Conservation (phyloP, 1,140 invertebrate genomes). For the Aphelinus certus region DNA sequence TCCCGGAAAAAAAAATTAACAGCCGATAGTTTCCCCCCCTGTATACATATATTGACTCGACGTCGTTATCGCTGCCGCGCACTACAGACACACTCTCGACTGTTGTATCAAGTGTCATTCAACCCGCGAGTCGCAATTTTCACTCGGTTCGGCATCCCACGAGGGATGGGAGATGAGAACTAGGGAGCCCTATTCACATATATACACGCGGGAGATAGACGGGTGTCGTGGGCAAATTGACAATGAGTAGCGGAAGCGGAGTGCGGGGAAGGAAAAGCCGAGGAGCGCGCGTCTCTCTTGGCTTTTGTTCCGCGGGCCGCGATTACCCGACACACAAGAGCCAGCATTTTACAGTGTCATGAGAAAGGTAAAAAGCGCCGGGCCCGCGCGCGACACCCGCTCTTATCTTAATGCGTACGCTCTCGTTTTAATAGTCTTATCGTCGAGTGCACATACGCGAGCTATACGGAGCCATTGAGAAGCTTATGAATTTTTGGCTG, state of each 20-base stretch:
- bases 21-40: background rate
- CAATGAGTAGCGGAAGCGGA: slow-evolving; percentile 27
- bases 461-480: no score
- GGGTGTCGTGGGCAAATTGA: slow-evolving; percentile 20
- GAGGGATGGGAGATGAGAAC: background rate
- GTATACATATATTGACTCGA: slow-evolving; percentile 10
- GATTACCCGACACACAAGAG: background rate
- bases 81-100: background rate
- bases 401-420: slow-evolving; percentile 9
- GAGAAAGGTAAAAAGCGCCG: slow-evolving; percentile 10
- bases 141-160: background rate
- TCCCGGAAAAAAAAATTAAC: background rate
- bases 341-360: background rate
- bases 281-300: background rate
- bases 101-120: slow-evolving; percentile 16
- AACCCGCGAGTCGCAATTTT: slow-evolving; percentile 27
- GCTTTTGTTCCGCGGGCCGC: slow-evolving; percentile 3
- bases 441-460: no score
- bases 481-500: no score
- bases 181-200: no score
- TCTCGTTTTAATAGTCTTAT: no score
- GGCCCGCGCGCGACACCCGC: background rate
- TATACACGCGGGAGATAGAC: background rate
- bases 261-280: background rate
- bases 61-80: slow-evolving; percentile 18